Evolutionary conservation across 2,113 vertebrate genomes (phyloP).

Genomic region (Eudorcas thomsonii): DNA sequence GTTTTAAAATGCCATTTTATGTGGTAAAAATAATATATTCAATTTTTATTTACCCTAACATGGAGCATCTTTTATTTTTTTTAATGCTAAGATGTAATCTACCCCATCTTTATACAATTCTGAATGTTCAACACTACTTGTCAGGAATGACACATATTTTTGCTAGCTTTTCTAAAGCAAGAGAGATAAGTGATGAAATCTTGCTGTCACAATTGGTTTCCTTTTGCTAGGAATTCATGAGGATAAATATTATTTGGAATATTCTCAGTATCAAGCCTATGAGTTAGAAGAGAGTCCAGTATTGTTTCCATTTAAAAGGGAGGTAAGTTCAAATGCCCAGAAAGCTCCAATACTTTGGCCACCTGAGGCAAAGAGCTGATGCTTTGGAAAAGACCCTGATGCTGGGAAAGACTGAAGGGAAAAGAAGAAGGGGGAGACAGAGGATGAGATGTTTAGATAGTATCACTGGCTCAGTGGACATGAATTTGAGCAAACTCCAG

Average conservation of each 20-base stretch:
- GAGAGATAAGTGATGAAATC: not conserved
- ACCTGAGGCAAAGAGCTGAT: not conserved
- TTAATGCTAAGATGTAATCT: not conserved
- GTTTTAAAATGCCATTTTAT: not conserved
- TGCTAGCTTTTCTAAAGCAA: not conserved
- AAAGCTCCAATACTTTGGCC: not conserved
- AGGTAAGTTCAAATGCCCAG: not conserved
- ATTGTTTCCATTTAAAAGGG: not conserved
- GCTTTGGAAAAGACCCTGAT: not conserved
- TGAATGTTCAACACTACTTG: not conserved
- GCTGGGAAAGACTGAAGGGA: not conserved
- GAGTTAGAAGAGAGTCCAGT: not conserved
- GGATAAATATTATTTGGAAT: constrained; percentile 7
- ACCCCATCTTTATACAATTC: not conserved
- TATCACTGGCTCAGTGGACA: not conserved
- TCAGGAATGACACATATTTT: not conserved
- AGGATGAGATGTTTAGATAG: not conserved
- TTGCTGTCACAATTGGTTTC: not conserved
- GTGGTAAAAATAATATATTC: not conserved
- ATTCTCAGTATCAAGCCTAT: not conserved
- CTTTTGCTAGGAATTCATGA: not conserved
- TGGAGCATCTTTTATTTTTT: not conserved
- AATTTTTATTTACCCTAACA: not conserved
- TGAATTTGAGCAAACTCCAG: not conserved
- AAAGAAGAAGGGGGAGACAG: not conserved